A percentile compares a stretch with the other conserved stretches of the same genome.
Evolutionary conservation across 2,888 invertebrate genomes (phyloP).

Genomic region (Drosophila helvetica): DNA sequence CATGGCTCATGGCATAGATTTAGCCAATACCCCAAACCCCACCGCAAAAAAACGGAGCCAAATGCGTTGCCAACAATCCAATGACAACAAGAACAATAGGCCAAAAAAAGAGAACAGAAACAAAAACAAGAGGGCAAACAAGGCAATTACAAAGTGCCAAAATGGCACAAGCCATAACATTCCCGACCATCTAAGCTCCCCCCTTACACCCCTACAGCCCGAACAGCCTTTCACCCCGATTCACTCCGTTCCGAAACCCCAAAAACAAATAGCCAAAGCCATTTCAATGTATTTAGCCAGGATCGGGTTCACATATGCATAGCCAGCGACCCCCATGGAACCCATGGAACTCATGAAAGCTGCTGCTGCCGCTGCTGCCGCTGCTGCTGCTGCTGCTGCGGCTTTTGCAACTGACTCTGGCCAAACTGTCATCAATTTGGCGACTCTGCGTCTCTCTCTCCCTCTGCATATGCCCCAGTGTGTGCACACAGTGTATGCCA

Average conservation of each 20-base stretch:
- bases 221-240: background rate
- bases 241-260: constrained; percentile 41
- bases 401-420: constrained; percentile 71
- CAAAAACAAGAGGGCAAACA: constrained; percentile 68
- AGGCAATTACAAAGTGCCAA: constrained; percentile 78
- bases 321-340: constrained; percentile 44
- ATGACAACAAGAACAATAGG: constrained; percentile 56
- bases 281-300: constrained; percentile 76
- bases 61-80: constrained; percentile 67
- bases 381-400: constrained; percentile 62
- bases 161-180: constrained; percentile 78
- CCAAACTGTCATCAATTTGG: constrained; percentile 80
- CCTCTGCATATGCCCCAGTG: constrained; percentile 7
- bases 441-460: constrained; percentile 45
- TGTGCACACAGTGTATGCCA: constrained; percentile 5
- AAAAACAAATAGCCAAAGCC: constrained; percentile 77
- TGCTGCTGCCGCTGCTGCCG: constrained; percentile 58
- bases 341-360: constrained; percentile 13
- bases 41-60: constrained; percentile 48
- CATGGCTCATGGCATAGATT: constrained; percentile 69
- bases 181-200: constrained; percentile 36
- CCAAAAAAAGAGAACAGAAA: constrained; percentile 6
- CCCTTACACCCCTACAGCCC: background rate
- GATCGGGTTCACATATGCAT: constrained; percentile 69
- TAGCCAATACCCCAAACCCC: constrained; percentile 48